Percentiles rank a stretch among this genome's conserved stretches.
These are phyloP conservation scores for Clarias platycephalus DNA, from an alignment of 2,797 vertebrate genomes.

Conservation along the genomic window DNA sequence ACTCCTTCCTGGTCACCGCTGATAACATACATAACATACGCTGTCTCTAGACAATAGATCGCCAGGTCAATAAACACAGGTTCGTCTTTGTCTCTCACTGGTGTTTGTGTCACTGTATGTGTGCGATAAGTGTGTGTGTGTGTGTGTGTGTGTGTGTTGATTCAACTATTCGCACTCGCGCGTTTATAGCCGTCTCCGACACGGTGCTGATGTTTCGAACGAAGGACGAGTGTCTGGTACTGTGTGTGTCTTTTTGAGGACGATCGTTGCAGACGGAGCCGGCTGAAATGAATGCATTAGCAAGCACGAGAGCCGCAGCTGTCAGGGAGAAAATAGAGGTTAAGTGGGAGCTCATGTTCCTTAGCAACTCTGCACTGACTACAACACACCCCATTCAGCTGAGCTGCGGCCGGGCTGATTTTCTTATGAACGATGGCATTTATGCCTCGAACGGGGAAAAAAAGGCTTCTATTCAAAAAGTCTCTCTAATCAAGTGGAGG, in stretches of 20 bases:
- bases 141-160: not conserved
- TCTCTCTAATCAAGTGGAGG: not conserved
- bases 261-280: conserved; percentile 60
- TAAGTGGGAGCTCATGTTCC: conserved; percentile 75
- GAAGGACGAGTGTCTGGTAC: conserved; percentile 23
- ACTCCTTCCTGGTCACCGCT: conserved; percentile 42
- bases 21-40: conserved; percentile 39
- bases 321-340: conserved; percentile 65
- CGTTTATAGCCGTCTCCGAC: not conserved
- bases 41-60: conserved; percentile 22
- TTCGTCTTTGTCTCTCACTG: conserved; percentile 31
- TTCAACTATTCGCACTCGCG: not conserved
- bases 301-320: conserved; percentile 68
- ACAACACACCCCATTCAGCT: conserved; percentile 30
- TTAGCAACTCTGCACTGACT: conserved; percentile 68
- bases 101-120: not conserved
- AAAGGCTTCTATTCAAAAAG: not conserved
- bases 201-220: not conserved
- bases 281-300: conserved; percentile 75
- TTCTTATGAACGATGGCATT: conserved; percentile 4
- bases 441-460: not conserved
- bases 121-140: not conserved
- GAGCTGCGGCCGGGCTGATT: conserved; percentile 31
- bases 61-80: conserved; percentile 19
- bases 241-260: conserved; percentile 35